Base-by-base conservation (phyloP, 92 coral and sea anemone species). In the Porites lobata region DNA sequence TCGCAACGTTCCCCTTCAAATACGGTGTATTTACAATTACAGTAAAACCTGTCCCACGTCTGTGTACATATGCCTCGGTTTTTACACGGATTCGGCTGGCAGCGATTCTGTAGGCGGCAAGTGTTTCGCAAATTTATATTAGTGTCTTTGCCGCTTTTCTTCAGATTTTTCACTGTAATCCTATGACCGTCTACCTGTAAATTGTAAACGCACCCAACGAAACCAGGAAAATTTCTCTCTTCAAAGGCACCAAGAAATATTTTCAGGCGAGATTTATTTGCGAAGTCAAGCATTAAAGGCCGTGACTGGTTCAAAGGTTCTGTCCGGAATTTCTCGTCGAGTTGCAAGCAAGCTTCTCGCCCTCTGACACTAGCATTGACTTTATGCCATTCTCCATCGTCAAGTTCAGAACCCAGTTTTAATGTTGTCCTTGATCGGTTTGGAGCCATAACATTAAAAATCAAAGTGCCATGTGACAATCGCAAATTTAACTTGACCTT, bases 321-420 rank as follows among this genome's bases (percentile, higher is more conserved):
- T 2, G 92, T 29, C 69, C 85, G 76, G 4, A 65, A 26, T 26
- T 65, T 68, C 4, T 89, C 92, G 43, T 95, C 96, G 6, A 95
- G 87, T 26, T 71, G 59, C 13, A 95, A 68, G 32, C 79, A 62
- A 18, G 88, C 87, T 21, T 88, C 87, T 10, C 47, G 21, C 51
- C 80, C 85, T 1, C 22, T 74, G 19, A 93, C 69, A 11, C 92
- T 87, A 1, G 96, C 96, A 65, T 87, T 86, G 24, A 96, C 99
- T 26, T 85, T 84, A 82, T 96, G 99, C 99, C 99, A 96, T 65
- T 89, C 95, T 3, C 99, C 99, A 52, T 96, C 98, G 69, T 96
- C 86, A 63, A 96, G 90, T 26, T 89, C 76, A n/a, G 68, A 78
- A 18, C 97, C 98, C 47, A 96, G 38, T 32, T 50, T 69, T 13